Conservation (phyloP, 1,140 invertebrate species). For the Micrasema longulum region DNA sequence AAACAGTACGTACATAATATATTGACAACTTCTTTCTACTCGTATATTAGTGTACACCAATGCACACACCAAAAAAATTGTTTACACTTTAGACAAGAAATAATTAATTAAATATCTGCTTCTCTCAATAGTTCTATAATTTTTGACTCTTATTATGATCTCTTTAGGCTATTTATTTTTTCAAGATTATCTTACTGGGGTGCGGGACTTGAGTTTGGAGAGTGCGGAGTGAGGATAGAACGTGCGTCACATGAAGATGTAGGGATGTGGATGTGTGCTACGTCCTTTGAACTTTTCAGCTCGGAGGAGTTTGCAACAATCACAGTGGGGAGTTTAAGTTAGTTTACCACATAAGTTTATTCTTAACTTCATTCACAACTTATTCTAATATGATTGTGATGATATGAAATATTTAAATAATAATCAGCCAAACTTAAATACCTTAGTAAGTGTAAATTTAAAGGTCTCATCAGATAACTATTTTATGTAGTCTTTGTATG, state of each 20-base stretch:
- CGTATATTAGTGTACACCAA: too few species aligned
- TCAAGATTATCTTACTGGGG: constrained; percentile 40
- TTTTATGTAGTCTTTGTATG: too few species aligned
- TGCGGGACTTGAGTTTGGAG: constrained; percentile 30
- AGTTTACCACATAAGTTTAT: too few species aligned
- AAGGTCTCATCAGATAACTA: too few species aligned
- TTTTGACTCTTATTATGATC: neutral
- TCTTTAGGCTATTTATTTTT: neutral
- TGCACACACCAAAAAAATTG: too few species aligned
- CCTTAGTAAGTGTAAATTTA: too few species aligned
- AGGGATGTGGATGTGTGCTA: constrained; percentile 44
- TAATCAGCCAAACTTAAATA: too few species aligned
- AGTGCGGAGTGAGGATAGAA: constrained; percentile 42
- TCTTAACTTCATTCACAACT: neutral
- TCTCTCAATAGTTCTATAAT: too few species aligned
- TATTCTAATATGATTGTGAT: constrained; percentile 10
- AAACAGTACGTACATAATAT: too few species aligned
- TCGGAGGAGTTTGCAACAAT: constrained; percentile 29
- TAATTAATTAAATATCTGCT: too few species aligned
- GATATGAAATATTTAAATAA: too few species aligned
- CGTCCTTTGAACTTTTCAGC: constrained; percentile 12
- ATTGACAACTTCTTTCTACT: too few species aligned
- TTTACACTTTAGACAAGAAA: neutral
- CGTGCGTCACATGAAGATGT: constrained; percentile 28
- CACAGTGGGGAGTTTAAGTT: constrained; percentile 7